Evolutionary conservation across 2,888 invertebrate genomes (phyloP).

Genomic region (Lithophane leautieri): DNA sequence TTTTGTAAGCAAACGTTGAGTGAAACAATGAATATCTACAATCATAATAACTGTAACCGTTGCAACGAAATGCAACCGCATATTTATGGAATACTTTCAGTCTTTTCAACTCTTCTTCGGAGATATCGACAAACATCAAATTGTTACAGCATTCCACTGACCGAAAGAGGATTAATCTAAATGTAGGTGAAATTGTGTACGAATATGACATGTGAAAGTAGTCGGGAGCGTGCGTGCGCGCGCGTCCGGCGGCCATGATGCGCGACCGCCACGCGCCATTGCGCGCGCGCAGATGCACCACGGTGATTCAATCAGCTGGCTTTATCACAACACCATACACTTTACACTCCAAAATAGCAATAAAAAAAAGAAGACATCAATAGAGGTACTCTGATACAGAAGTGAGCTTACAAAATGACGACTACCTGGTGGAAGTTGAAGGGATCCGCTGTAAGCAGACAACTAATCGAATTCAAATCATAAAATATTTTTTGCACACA

Average conservation of each 20-base stretch:
- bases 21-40: slow-evolving; percentile 11
- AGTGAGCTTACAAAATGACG: no score
- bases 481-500: slow-evolving; percentile 11
- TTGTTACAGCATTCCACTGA: slow-evolving; percentile 57
- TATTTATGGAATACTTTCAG: slow-evolving; percentile 11
- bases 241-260: slow-evolving; percentile 75
- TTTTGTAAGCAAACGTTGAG: slow-evolving; percentile 37
- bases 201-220: slow-evolving; percentile 84
- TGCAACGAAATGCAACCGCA: neutral
- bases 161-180: slow-evolving; percentile 69
- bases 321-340: slow-evolving; percentile 36
- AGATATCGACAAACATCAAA: slow-evolving; percentile 22
- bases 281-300: slow-evolving; percentile 69
- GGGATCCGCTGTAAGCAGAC: neutral
- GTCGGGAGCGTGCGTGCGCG: slow-evolving; percentile 72
- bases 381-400: no score
- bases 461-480: neutral
- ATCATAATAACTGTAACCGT: slow-evolving; percentile 15
- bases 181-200: slow-evolving; percentile 82
- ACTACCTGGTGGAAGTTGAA: no score
- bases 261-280: slow-evolving; percentile 80
- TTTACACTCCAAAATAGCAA: slow-evolving; percentile 14
- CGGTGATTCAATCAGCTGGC: slow-evolving; percentile 62
- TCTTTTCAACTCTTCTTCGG: neutral
- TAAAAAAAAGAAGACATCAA: neutral